A percentile compares a stretch with the other conserved stretches of the same genome.
Conservation (phyloP, 1,140 invertebrate genomes). For the Atta texana region DNA sequence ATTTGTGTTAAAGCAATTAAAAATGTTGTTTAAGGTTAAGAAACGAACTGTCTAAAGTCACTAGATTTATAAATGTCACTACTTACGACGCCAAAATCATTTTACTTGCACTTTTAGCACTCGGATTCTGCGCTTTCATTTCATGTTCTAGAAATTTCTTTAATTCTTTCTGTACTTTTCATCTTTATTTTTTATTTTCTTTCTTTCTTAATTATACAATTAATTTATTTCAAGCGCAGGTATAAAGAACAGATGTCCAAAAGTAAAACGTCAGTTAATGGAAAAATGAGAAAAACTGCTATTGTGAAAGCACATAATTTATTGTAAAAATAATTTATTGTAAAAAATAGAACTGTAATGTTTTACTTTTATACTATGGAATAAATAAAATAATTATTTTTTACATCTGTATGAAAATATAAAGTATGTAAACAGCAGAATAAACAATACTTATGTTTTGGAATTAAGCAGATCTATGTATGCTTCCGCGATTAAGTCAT, state of each 20-base stretch:
- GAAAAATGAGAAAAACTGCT: neutral
- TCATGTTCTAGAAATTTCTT: neutral
- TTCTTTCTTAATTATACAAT: neutral
- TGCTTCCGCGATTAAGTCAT: conserved; percentile 91
- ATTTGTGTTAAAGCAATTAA: neutral
- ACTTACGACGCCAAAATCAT: neutral
- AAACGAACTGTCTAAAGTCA: neutral
- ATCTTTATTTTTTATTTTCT: neutral
- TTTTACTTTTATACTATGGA: neutral
- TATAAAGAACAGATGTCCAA: neutral
- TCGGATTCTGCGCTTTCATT: neutral
- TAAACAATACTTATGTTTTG: neutral
- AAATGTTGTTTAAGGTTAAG: conserved; percentile 2
- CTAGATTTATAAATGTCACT: too few species aligned
- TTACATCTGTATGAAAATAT: neutral
- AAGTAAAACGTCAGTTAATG: neutral
- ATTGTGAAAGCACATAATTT: neutral
- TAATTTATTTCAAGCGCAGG: neutral
- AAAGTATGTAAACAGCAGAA: neutral
- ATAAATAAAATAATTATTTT: neutral
- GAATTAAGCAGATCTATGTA: conserved; percentile 90
- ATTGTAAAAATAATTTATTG: conserved; percentile 16
- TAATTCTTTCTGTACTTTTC: neutral
- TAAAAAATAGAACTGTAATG: neutral
- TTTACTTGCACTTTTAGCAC: neutral